Evolutionary conservation across 2,113 vertebrate genomes (phyloP).

Genomic region (Nannospalax galili): DNA sequence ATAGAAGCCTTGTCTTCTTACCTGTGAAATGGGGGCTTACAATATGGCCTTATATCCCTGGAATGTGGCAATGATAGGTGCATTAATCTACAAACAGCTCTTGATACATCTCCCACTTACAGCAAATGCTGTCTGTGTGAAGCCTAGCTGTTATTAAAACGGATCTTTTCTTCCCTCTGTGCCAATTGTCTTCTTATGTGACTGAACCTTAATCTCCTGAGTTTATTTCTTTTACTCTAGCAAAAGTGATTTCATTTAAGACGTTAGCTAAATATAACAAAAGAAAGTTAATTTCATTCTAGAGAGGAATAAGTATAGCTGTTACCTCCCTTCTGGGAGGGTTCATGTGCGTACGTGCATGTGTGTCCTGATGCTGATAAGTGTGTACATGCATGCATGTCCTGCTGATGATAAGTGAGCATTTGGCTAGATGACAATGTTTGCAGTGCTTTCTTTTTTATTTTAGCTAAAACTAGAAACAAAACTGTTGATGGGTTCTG

Average conservation of each 20-base stretch:
- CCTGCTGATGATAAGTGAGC: too few species aligned
- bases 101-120: not conserved
- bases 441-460: not conserved
- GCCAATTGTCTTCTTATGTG: not conserved
- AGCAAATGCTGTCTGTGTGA: not conserved
- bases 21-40: not conserved
- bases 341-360: not conserved
- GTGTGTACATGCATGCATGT: too few species aligned
- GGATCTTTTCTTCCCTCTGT: not conserved
- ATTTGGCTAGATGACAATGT: not conserved
- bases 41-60: not conserved
- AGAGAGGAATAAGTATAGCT: conserved; percentile 38
- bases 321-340: conserved; percentile 30
- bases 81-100: not conserved
- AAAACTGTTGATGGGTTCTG: not conserved
- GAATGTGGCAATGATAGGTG: not conserved
- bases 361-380: too few species aligned
- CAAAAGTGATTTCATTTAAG: conserved; percentile 61
- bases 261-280: conserved; percentile 45
- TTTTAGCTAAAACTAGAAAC: conserved; percentile 9
- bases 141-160: not conserved
- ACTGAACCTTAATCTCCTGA: conserved; percentile 7
- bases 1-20: not conserved
- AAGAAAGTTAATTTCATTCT: conserved; percentile 52
- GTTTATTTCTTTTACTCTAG: conserved; percentile 39